A percentile compares a stretch with the other conserved stretches of the same genome.
Conservation (phyloP, 2,888 invertebrate genomes). For the Polymixis lichenea region DNA sequence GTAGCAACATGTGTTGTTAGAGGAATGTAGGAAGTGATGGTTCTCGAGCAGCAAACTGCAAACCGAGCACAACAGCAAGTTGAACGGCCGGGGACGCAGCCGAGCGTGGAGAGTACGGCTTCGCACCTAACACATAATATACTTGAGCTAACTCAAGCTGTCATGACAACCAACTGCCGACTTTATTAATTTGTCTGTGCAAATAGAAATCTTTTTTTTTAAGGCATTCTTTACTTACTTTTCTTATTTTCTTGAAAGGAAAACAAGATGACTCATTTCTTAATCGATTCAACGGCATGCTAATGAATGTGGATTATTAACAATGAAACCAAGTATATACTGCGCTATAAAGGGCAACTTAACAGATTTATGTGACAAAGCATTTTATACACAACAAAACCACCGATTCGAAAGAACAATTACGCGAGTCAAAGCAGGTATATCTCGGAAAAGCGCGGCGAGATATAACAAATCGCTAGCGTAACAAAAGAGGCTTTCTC, state of each 20-base stretch:
- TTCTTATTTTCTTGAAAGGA: conserved; percentile 11
- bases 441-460: conserved; percentile 86
- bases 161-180: conserved; percentile 34
- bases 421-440: conserved; percentile 89
- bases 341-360: conserved; percentile 79
- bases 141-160: conserved; percentile 51
- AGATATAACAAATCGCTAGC: conserved; percentile 89
- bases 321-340: conserved; percentile 80
- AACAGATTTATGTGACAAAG: conserved; percentile 89
- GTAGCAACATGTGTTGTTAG: conserved; percentile 65
- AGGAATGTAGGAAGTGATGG: conserved; percentile 85
- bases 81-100: conserved; percentile 85
- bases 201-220: conserved; percentile 5
- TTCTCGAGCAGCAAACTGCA: conserved; percentile 81
- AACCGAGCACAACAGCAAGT: conserved; percentile 83
- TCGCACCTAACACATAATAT: conserved; percentile 74
- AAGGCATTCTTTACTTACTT: neutral
- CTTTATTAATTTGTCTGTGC: conserved; percentile 12
- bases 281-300: conserved; percentile 63
- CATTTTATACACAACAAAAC: conserved; percentile 88
- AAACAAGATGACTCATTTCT: conserved; percentile 56
- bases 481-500: conserved; percentile 90
- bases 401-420: conserved; percentile 89
- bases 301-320: conserved; percentile 84
- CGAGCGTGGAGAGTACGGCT: conserved; percentile 83